A percentile compares a stretch with the other conserved stretches of the same genome.
Evolutionary conservation across 2,113 vertebrate species (phyloP).

Genomic region (Chionomys nivalis): DNA sequence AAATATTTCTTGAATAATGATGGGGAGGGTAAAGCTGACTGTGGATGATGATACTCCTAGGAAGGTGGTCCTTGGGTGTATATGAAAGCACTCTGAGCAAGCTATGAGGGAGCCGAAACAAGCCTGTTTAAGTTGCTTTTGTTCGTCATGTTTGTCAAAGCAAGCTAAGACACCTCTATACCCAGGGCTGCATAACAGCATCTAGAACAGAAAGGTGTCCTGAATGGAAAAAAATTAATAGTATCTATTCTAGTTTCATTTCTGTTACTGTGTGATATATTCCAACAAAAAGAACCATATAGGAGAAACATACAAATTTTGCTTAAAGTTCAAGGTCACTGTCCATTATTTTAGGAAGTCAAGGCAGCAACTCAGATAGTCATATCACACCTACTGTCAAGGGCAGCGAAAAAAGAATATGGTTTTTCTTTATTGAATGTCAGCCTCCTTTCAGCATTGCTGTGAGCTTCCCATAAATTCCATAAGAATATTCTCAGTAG

Average conservation of each 20-base stretch:
- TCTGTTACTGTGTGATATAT: background rate
- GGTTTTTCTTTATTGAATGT: background rate
- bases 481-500: background rate
- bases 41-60: background rate
- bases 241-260: background rate
- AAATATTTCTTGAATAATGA: background rate
- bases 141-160: background rate
- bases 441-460: background rate
- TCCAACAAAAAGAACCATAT: background rate
- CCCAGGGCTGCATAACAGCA: background rate
- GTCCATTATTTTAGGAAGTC: background rate
- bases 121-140: background rate
- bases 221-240: background rate
- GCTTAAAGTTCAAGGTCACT: background rate
- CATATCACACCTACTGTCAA: background rate
- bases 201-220: background rate
- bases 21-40: background rate
- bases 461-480: background rate
- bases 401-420: background rate
- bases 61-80: background rate
- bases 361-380: background rate
- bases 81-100: background rate
- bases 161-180: background rate
- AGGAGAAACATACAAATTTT: background rate
- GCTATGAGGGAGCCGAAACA: background rate